Percentiles rank a stretch among this genome's conserved stretches.
These are phyloP conservation scores for Amitus sp. DNA, from an alignment of 2,888 invertebrate genomes.

Conservation along the genomic window DNA sequence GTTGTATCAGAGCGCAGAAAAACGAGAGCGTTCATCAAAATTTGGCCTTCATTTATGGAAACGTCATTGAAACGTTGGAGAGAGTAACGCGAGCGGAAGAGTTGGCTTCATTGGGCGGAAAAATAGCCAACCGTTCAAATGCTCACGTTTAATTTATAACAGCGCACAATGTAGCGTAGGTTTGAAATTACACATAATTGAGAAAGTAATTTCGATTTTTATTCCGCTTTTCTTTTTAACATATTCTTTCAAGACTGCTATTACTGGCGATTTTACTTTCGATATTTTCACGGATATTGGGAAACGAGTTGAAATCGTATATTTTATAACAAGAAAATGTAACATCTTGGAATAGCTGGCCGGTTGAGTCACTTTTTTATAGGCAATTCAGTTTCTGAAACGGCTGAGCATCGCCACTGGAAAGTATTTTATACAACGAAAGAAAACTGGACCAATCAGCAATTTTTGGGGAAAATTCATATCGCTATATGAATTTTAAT, in stretches of 20 bases:
- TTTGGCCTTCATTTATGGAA: slow-evolving; percentile 12
- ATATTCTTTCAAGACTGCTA: too few relatives aligned
- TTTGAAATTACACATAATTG: slow-evolving; percentile 4
- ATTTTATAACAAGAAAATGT: neutral
- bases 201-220: slow-evolving; percentile 15
- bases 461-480: too few relatives aligned
- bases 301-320: neutral
- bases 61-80: slow-evolving; percentile 1
- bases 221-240: slow-evolving; percentile 12
- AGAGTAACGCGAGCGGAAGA: slow-evolving; percentile 13
- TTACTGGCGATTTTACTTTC: slow-evolving; percentile 9
- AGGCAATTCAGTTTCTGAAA: too few relatives aligned
- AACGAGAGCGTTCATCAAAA: slow-evolving; percentile 11
- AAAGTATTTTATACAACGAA: too few relatives aligned
- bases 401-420: too few relatives aligned
- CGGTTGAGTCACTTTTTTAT: too few relatives aligned
- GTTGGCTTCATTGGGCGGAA: slow-evolving; percentile 6
- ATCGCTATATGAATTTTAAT: too few relatives aligned
- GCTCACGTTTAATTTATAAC: neutral
- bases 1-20: slow-evolving; percentile 17
- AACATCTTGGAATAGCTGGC: too few relatives aligned
- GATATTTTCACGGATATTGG: neutral
- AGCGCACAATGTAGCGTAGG: slow-evolving; percentile 2
- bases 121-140: neutral
- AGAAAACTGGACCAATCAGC: too few relatives aligned